phyloP scores from a whole-genome alignment of 1,140 invertebrate species.

The Phenacoccus solenopsis region DNA sequence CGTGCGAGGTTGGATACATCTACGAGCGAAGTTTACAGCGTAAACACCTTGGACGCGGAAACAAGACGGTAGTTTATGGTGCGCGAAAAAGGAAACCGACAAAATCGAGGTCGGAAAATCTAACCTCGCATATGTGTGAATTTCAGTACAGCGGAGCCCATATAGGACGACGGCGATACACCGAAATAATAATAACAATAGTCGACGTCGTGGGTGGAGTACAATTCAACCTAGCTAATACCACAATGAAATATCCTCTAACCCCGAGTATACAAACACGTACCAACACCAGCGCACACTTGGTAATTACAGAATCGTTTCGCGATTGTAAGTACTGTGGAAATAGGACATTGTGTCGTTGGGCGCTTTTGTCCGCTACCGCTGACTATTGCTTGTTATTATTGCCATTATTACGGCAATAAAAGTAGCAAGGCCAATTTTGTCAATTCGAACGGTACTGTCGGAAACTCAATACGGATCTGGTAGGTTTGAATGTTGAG shows the following conservation, averaged over 20 bases:
- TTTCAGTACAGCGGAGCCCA: too few relatives aligned
- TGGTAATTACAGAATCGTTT: background rate
- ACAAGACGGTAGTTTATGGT: background rate
- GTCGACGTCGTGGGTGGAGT: constrained; percentile 9
- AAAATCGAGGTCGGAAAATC: too few relatives aligned
- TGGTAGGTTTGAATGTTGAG: background rate
- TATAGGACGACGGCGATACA: too few relatives aligned
- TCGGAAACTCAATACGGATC: background rate
- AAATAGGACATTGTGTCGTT: constrained; percentile 9
- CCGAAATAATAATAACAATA: constrained; percentile 4
- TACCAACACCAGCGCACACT: background rate
- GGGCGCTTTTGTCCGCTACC: background rate
- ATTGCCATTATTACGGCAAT: constrained; percentile 15
- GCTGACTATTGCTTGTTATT: constrained; percentile 3
- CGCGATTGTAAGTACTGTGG: background rate
- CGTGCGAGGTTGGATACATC: background rate
- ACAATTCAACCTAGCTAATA: constrained; percentile 4
- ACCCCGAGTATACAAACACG: background rate
- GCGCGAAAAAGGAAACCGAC: background rate
- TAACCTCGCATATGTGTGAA: too few relatives aligned
- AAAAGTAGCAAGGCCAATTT: constrained; percentile 12
- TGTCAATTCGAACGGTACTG: background rate
- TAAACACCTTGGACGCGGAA: background rate
- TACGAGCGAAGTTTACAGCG: background rate
- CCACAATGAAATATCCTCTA: constrained; percentile 15